Conservation (phyloP, 2,888 invertebrate species). For the Hetaerina titia region DNA sequence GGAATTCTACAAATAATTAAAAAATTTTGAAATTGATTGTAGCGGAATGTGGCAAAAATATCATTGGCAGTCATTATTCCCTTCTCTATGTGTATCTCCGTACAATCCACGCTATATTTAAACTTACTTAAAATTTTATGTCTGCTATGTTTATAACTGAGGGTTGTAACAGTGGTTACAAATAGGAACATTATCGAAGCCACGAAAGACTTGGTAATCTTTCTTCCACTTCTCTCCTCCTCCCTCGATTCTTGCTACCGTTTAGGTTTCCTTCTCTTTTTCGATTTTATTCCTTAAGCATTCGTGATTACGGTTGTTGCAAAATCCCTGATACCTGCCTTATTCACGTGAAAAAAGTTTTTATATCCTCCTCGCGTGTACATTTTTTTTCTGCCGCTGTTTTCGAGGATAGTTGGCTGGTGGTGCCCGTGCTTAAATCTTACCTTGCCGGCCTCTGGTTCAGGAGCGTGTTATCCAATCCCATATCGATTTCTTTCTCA, state of each 20-base stretch:
- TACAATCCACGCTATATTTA: no score
- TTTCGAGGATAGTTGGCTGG: neutral
- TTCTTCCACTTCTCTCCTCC: neutral
- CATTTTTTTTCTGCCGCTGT: neutral
- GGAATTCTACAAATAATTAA: no score
- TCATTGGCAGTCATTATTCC: no score
- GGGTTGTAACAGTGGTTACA: neutral
- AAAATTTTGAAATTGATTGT: no score
- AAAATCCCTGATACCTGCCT: neutral
- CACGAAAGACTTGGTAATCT: neutral
- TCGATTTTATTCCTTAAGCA: neutral
- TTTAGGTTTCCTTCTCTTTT: neutral
- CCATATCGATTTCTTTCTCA: conserved; percentile 54
- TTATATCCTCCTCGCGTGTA: neutral
- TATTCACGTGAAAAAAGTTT: neutral
- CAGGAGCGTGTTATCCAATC: neutral
- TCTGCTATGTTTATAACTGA: neutral
- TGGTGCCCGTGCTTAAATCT: neutral
- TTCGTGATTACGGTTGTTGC: conserved; percentile 44
- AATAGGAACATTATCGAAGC: neutral
- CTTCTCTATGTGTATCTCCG: no score
- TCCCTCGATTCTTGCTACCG: neutral
- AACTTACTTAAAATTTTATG: neutral
- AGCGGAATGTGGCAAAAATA: no score
- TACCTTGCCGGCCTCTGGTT: neutral